These are phyloP conservation scores for Sympetrum striolatum DNA, from an alignment of 2,888 invertebrate genomes.

Conservation along the genomic window DNA sequence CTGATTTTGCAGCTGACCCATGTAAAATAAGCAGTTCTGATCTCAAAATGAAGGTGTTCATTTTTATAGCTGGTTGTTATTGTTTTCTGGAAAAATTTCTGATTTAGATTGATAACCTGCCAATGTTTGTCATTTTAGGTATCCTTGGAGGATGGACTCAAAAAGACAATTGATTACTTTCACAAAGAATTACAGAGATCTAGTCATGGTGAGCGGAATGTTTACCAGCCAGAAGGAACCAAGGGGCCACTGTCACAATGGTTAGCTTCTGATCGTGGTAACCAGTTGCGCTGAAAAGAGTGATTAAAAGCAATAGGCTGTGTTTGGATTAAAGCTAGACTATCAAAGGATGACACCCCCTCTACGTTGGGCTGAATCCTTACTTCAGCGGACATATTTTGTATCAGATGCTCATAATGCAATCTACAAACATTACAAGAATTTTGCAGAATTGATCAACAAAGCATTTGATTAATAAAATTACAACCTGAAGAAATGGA, in stretches of 20 bases:
- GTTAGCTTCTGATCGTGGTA: background rate
- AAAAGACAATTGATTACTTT: constrained; percentile 93
- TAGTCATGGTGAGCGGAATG: constrained; percentile 46
- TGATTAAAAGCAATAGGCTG: background rate
- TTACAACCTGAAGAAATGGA: background rate
- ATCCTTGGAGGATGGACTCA: constrained; percentile 82
- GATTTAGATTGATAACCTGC: too few relatives aligned
- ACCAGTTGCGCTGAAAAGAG: background rate
- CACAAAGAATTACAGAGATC: constrained; percentile 75
- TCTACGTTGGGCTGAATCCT: background rate
- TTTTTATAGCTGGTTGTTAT: too few relatives aligned
- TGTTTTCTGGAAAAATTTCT: too few relatives aligned
- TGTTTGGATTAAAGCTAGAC: background rate
- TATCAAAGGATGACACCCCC: background rate
- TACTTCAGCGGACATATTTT: background rate
- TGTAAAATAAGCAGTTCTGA: too few relatives aligned
- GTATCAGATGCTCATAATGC: background rate
- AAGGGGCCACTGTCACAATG: background rate
- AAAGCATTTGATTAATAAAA: background rate
- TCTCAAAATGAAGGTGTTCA: too few relatives aligned
- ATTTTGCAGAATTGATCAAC: background rate
- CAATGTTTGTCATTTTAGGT: constrained; percentile 62
- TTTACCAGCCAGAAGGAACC: constrained; percentile 13
- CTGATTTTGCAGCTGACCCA: too few relatives aligned
- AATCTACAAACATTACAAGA: background rate